Conservation (phyloP, 1,140 invertebrate genomes). For the Anastatus disparis region DNA sequence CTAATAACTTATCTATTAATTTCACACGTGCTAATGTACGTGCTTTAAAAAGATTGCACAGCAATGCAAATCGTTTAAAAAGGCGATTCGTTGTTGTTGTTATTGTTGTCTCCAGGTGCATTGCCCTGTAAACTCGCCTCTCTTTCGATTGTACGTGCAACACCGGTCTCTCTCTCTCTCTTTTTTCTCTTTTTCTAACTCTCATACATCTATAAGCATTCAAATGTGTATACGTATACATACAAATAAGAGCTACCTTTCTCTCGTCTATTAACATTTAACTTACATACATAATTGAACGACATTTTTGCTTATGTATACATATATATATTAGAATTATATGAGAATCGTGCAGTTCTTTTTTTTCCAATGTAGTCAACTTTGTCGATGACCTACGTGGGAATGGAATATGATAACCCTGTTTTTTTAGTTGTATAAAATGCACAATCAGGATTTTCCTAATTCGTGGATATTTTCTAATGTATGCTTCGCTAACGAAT, state of each 20-base stretch:
- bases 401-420: background rate
- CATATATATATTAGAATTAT: too few relatives aligned
- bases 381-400: slow-evolving; percentile 11
- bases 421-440: too few relatives aligned
- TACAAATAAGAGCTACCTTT: slow-evolving; percentile 26
- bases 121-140: slow-evolving; percentile 48
- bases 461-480: too few relatives aligned
- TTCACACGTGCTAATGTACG: too few relatives aligned
- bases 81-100: too few relatives aligned
- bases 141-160: too few relatives aligned
- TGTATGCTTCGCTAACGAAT: too few relatives aligned
- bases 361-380: background rate
- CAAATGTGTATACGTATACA: background rate
- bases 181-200: too few relatives aligned
- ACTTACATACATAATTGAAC: slow-evolving; percentile 31
- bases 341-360: background rate
- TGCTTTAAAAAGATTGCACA: background rate
- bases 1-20: too few relatives aligned
- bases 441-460: too few relatives aligned
- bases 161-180: too few relatives aligned
- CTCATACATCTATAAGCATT: too few relatives aligned
- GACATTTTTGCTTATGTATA: slow-evolving; percentile 45
- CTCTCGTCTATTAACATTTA: slow-evolving; percentile 40
- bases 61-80: slow-evolving; percentile 12
- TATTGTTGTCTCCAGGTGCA: slow-evolving; percentile 56